These are phyloP conservation scores for Gastrophryne carolinensis DNA, from an alignment of 2,797 vertebrate species.

Conservation along the genomic window DNA sequence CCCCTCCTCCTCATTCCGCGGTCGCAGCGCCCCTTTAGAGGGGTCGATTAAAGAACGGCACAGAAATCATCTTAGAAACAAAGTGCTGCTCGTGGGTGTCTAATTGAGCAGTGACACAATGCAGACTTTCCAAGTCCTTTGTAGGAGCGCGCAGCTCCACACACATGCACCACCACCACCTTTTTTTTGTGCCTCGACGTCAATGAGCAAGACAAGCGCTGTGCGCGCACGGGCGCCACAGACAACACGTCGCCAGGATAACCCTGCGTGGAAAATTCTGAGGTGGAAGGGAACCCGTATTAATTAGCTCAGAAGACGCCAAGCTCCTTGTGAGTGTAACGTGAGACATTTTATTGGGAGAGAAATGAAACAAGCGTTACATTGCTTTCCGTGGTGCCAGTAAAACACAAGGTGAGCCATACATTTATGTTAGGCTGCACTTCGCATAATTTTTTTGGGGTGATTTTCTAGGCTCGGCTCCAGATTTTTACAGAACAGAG, in stretches of 20 bases:
- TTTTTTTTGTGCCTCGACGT: slow-evolving; percentile 57
- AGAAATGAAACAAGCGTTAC: slow-evolving; percentile 62
- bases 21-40: slow-evolving; percentile 52
- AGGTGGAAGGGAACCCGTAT: slow-evolving; percentile 70
- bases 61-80: slow-evolving; percentile 63
- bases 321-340: slow-evolving; percentile 66
- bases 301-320: slow-evolving; percentile 67
- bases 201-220: slow-evolving; percentile 57
- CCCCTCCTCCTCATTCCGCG: slow-evolving; percentile 24
- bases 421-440: slow-evolving; percentile 60
- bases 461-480: slow-evolving; percentile 68
- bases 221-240: slow-evolving; percentile 65
- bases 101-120: slow-evolving; percentile 69
- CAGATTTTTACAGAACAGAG: slow-evolving; percentile 56
- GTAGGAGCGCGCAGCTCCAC: slow-evolving; percentile 39
- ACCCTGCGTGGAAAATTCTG: slow-evolving; percentile 78
- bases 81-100: slow-evolving; percentile 65
- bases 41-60: slow-evolving; percentile 62
- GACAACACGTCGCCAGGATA: slow-evolving; percentile 75
- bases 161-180: slow-evolving; percentile 40
- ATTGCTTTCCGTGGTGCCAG: slow-evolving; percentile 63
- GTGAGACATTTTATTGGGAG: slow-evolving; percentile 64
- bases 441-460: slow-evolving; percentile 61
- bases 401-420: slow-evolving; percentile 67
- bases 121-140: slow-evolving; percentile 60